Percentiles rank a stretch among this genome's conserved stretches.
Evolutionary conservation across 2,888 invertebrate species (phyloP).

Genomic region (Linyphia triangularis): DNA sequence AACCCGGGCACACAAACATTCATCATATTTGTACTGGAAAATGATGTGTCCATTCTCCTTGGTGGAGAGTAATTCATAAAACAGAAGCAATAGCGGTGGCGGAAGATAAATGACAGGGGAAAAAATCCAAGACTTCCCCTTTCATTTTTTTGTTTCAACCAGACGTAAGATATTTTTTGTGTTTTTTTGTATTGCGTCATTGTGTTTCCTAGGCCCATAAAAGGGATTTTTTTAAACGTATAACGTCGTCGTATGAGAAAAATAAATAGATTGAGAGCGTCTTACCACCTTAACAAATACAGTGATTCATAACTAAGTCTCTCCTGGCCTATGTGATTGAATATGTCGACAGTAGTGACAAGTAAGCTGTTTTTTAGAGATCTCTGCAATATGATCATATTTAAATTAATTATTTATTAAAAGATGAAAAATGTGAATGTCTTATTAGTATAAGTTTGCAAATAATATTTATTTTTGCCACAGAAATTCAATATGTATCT

Average conservation of each 20-base stretch:
- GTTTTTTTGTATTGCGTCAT: slow-evolving; percentile 34
- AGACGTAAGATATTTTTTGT: background rate
- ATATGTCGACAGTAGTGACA: too few relatives aligned
- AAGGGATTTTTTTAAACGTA: slow-evolving; percentile 46
- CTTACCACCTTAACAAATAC: slow-evolving; percentile 64
- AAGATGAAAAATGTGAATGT: too few relatives aligned
- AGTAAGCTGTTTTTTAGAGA: too few relatives aligned
- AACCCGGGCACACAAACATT: slow-evolving; percentile 64
- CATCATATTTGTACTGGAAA: slow-evolving; percentile 73
- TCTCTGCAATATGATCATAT: too few relatives aligned
- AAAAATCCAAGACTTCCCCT: slow-evolving; percentile 23
- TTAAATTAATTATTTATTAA: too few relatives aligned
- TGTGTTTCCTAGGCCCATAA: slow-evolving; percentile 47
- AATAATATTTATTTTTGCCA: too few relatives aligned
- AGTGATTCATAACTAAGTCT: slow-evolving; percentile 54
- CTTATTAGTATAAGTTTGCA: too few relatives aligned
- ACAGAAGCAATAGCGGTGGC: slow-evolving; percentile 67
- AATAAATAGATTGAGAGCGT: slow-evolving; percentile 37
- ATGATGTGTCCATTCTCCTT: slow-evolving; percentile 71
- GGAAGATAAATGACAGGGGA: slow-evolving; percentile 66
- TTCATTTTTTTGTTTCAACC: slow-evolving; percentile 24
- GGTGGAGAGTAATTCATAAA: slow-evolving; percentile 66
- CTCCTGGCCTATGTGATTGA: too few relatives aligned
- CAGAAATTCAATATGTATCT: too few relatives aligned
- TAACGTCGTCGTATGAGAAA: background rate